A percentile compares a stretch with the other conserved stretches of the same genome.
Evolutionary conservation across 1,140 invertebrate species (phyloP).

Genomic region (Vollenhovia emeryi): DNA sequence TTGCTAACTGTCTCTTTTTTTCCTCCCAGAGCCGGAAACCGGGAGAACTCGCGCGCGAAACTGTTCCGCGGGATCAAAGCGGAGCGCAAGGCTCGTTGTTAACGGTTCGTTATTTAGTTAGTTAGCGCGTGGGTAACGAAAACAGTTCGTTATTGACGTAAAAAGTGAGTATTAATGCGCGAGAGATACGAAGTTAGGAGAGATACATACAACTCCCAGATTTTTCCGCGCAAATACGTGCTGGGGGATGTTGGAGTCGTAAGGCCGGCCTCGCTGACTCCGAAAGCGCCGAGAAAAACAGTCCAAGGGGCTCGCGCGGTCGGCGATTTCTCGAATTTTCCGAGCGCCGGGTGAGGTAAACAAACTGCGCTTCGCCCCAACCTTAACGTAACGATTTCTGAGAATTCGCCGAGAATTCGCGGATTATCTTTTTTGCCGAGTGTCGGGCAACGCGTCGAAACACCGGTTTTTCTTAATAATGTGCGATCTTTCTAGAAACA

Average conservation of each 20-base stretch:
- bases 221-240: not conserved
- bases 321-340: too few species aligned
- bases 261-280: too few species aligned
- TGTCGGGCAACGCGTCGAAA: not conserved
- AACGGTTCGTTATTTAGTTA: conserved; percentile 5
- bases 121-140: not conserved
- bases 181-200: not conserved
- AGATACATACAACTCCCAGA: not conserved
- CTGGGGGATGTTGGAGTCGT: too few species aligned
- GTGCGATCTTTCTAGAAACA: too few species aligned
- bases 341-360: not conserved
- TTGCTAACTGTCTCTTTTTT: too few species aligned
- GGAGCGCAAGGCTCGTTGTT: not conserved
- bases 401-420: too few species aligned
- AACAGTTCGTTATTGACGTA: not conserved
- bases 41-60: not conserved
- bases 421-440: not conserved
- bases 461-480: too few species aligned
- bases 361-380: not conserved
- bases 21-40: too few species aligned
- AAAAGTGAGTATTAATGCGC: not conserved
- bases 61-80: not conserved
- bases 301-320: too few species aligned
- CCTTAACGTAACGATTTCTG: too few species aligned
- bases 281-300: not conserved